Evolutionary conservation across 2,797 vertebrate species (phyloP).

Genomic region (Chaenodraco wilsoni): DNA sequence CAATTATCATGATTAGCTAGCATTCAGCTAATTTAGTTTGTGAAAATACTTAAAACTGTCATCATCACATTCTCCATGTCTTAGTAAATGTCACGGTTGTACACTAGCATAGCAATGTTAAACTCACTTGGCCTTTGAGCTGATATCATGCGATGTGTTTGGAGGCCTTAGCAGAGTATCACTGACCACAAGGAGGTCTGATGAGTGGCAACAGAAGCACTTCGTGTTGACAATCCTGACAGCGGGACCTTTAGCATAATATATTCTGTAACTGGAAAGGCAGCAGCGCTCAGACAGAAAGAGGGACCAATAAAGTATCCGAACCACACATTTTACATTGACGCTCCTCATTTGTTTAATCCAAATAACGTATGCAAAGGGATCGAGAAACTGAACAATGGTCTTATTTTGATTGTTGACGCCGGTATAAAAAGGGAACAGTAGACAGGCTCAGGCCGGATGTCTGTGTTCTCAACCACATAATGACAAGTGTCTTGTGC

Average conservation of each 20-base stretch:
- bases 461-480: not conserved
- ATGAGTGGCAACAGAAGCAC: not conserved
- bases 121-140: not conserved
- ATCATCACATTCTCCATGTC: not conserved
- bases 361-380: not conserved
- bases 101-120: not conserved
- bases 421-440: not conserved
- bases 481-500: not conserved
- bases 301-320: not conserved
- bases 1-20: not conserved
- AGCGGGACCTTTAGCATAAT: not conserved
- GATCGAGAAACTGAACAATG: not conserved
- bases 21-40: not conserved
- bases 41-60: not conserved
- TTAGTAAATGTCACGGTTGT: not conserved
- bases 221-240: slow-evolving; percentile 6
- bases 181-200: not conserved
- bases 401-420: not conserved
- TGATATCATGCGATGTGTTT: not conserved
- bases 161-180: not conserved
- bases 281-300: not conserved
- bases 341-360: not conserved
- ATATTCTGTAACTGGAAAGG: not conserved
- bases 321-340: slow-evolving; percentile 5
- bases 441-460: too few relatives aligned